Conservation (phyloP, 2,888 invertebrate genomes). For the Eudemis profundana region DNA sequence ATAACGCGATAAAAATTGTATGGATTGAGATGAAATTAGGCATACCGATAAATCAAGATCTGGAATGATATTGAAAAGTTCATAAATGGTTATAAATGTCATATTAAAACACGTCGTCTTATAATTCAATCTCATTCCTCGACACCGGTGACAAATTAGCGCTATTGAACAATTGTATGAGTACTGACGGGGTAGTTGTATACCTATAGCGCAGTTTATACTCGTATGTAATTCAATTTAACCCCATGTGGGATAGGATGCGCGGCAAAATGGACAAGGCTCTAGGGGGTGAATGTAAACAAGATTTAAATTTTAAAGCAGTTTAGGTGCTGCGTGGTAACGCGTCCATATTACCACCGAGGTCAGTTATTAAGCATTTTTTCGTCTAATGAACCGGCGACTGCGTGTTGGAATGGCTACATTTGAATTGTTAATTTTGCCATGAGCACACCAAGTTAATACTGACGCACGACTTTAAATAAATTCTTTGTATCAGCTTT, state of each 20-base stretch:
- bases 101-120: no score
- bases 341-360: slow-evolving; percentile 14
- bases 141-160: no score
- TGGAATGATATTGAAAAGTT: no score
- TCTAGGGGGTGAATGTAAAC: slow-evolving; percentile 76
- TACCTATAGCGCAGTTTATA: slow-evolving; percentile 26
- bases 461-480: not conserved
- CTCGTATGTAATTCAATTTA: slow-evolving; percentile 41
- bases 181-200: not conserved
- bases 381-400: slow-evolving; percentile 17
- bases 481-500: not conserved
- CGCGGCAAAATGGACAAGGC: slow-evolving; percentile 46
- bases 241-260: slow-evolving; percentile 33
- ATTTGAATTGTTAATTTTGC: slow-evolving; percentile 35
- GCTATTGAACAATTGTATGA: no score
- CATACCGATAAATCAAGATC: no score
- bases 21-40: no score
- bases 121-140: no score
- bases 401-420: slow-evolving; percentile 19
- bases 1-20: no score
- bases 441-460: slow-evolving; percentile 17
- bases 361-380: slow-evolving; percentile 32
- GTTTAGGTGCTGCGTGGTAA: slow-evolving; percentile 42
- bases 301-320: slow-evolving; percentile 79
- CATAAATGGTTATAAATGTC: no score